Percentiles rank a stretch among this genome's conserved stretches.
phyloP scores from a whole-genome alignment of 2,113 vertebrate species.

The Mixornis gularis region DNA sequence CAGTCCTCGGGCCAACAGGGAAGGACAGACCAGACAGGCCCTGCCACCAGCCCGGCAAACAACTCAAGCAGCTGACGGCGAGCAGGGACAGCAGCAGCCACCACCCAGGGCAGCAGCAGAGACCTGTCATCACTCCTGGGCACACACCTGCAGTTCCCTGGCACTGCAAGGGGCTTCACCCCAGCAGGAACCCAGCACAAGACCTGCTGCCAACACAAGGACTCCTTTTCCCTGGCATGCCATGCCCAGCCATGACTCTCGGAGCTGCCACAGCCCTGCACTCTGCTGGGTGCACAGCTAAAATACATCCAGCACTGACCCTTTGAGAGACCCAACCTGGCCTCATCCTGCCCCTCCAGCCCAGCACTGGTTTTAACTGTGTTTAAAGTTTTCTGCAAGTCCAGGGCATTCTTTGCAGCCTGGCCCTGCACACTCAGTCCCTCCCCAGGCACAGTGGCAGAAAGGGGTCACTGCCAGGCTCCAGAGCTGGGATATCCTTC shows the following conservation, averaged over 20 bases:
- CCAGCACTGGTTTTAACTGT: not conserved
- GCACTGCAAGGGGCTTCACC: not conserved
- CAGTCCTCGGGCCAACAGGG: accelerated
- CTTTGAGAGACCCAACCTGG: accelerated
- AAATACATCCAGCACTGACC: not conserved
- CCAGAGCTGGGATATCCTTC: not conserved
- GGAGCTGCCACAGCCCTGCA: accelerated
- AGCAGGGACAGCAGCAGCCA: accelerated
- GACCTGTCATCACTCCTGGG: not conserved
- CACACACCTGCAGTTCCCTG: not conserved
- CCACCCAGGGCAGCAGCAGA: accelerated
- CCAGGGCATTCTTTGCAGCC: accelerated
- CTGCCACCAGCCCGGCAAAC: not conserved
- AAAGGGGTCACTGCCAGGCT: not conserved
- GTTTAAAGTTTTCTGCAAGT: not conserved
- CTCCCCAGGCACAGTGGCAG: not conserved
- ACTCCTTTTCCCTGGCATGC: not conserved
- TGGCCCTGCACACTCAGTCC: accelerated
- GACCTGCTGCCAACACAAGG: accelerated
- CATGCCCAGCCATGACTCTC: accelerated
- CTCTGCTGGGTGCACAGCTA: not conserved
- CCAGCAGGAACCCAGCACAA: not conserved
- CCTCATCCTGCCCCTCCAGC: not conserved
- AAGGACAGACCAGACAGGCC: not conserved
- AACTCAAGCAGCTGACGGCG: accelerated